Evolutionary conservation across 35 echinoderm and acorn worm species (phyloP).

Genomic region (Stichopus chloronotus): DNA sequence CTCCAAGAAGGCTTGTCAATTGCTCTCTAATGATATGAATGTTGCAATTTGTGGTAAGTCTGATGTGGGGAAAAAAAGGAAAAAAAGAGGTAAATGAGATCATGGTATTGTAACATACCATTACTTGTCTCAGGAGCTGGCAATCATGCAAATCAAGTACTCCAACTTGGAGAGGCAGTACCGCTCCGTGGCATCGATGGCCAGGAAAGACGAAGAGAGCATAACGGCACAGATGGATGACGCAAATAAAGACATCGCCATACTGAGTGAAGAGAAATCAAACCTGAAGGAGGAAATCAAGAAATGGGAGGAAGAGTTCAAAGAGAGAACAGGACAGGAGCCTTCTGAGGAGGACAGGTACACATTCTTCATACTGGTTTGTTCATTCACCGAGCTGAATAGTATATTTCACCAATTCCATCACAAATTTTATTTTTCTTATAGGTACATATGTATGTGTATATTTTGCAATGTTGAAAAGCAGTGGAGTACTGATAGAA

Average conservation of each 20-base stretch:
- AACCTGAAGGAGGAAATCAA: slow-evolving; percentile 82
- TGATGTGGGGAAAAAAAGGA: background rate
- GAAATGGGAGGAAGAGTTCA: slow-evolving; percentile 88
- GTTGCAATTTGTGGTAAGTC: background rate
- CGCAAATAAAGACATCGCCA: slow-evolving; percentile 72
- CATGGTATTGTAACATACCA: background rate
- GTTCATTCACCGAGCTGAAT: too few species aligned
- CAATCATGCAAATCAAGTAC: slow-evolving; percentile 67
- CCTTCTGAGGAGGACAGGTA: slow-evolving; percentile 91
- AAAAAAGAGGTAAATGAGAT: too few species aligned
- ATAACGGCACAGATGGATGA: slow-evolving; percentile 78
- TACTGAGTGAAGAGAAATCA: slow-evolving; percentile 75
- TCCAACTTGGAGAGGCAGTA: slow-evolving; percentile 67
- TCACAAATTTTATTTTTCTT: too few species aligned
- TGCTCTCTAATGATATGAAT: background rate
- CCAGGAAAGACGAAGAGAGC: slow-evolving; percentile 61
- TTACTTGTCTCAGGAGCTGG: slow-evolving; percentile 55
- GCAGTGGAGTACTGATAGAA: too few species aligned
- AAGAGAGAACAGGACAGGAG: slow-evolving; percentile 78
- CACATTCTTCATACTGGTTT: too few species aligned
- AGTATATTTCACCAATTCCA: too few species aligned
- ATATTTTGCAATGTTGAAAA: too few species aligned
- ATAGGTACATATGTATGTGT: too few species aligned
- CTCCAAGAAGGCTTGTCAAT: too few species aligned
- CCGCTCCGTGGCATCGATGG: slow-evolving; percentile 48